Base-by-base conservation (phyloP, 2,888 invertebrate genomes). In the Trachelus stipa region DNA sequence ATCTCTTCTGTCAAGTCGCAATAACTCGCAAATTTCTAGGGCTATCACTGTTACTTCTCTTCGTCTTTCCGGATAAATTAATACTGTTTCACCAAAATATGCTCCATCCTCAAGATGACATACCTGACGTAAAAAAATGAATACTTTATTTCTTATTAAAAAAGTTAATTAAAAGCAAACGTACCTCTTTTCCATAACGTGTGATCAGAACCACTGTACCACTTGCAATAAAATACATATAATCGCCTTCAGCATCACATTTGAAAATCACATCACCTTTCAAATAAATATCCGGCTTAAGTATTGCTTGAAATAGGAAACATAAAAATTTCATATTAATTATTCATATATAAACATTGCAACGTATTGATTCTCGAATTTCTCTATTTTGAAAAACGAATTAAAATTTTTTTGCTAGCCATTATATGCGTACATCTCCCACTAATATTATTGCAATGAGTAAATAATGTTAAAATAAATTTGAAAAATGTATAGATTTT, bases 11-110 rank as follows among this genome's bases (percentile, higher is more conserved):
- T 93, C 92, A 12, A 95, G 90, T 1, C 93, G 90, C 84, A 94
- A 93, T 34, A 94, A 89, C 85, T 94, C 93, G 73, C 94, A 94
- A n/a, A 92, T 92, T 88, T 94, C 94, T 12, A 94, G 89, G 0
- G 94, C 94, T 11, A 94, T 92, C 0, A 93, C 93, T 1, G 93
- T 93, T 6, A 93, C 93, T 3, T 92, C 88, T 73, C 94, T 91
- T 80, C 92, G 93, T 56, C 92, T 91, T 80, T 93, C 92, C 69
- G 92, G 92, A 88, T 93, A 91, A 56, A 93, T 88, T 69, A 93
- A 82, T 15, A 92, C 91, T 71, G 91, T 89, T 86, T 93, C 93
- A 0, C 93, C 93, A 84, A 93, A 93, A 84, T 92, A 90, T 37
- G 91, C 93, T 0, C 94, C 94, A 81, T 94, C 94, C 84, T 93